Conservation (phyloP, 2,113 vertebrate species). For the Xiphophorus maculatus region DNA sequence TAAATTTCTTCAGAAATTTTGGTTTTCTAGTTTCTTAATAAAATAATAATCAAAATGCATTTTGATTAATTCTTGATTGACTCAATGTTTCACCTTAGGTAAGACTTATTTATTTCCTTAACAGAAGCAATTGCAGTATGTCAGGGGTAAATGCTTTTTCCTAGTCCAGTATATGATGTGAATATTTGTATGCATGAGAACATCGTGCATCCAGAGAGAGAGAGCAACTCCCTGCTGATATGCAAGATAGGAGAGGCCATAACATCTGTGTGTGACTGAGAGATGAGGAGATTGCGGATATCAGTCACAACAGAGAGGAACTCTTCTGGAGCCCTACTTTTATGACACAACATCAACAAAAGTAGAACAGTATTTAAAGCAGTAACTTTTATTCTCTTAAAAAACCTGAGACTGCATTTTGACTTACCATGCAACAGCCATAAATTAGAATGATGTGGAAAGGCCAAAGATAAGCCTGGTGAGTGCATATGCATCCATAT, state of each 20-base stretch:
- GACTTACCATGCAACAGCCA: background rate
- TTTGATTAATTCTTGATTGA: too few relatives aligned
- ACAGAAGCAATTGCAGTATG: too few relatives aligned
- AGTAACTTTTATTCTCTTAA: slow-evolving; percentile 4
- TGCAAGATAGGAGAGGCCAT: slow-evolving; percentile 48
- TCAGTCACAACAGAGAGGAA: slow-evolving; percentile 54
- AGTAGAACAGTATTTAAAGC: slow-evolving; percentile 24
- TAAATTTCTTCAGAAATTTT: too few relatives aligned
- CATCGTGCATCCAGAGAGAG: background rate
- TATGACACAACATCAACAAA: slow-evolving; percentile 22
- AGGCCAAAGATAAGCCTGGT: slow-evolving; percentile 25
- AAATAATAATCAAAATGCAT: too few relatives aligned
- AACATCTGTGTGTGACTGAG: slow-evolving; percentile 36
- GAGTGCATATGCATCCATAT: slow-evolving; percentile 1
- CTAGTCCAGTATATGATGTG: slow-evolving; percentile 23
- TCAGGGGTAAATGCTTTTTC: too few relatives aligned
- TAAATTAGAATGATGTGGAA: slow-evolving; percentile 9
- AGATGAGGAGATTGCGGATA: slow-evolving; percentile 49
- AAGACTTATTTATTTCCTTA: too few relatives aligned
- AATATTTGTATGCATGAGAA: slow-evolving; percentile 1
- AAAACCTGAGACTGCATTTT: background rate
- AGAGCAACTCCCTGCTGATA: slow-evolving; percentile 31
- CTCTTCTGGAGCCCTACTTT: slow-evolving; percentile 38
- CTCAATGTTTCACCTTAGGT: too few relatives aligned
- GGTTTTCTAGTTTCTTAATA: too few relatives aligned